Evolutionary conservation across 2,797 vertebrate species (phyloP).

Genomic region (Pangasius larnaudii): DNA sequence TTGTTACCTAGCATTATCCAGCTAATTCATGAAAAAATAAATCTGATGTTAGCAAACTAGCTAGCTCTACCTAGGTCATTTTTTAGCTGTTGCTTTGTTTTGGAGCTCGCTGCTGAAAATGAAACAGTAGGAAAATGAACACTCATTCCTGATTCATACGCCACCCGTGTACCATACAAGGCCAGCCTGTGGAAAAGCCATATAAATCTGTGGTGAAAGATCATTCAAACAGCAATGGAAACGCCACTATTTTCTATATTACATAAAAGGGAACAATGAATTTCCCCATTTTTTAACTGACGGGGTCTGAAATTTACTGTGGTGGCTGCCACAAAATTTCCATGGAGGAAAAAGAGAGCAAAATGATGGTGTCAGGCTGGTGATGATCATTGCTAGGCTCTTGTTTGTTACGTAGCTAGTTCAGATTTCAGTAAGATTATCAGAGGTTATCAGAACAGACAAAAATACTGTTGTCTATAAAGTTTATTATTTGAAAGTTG

Average conservation of each 20-base stretch:
- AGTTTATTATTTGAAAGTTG: background rate
- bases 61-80: background rate
- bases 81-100: background rate
- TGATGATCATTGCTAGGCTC: background rate
- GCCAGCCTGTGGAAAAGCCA: background rate
- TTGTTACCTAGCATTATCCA: background rate
- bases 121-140: background rate
- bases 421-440: background rate
- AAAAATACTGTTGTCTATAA: background rate
- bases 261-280: background rate
- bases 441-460: background rate
- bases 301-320: background rate
- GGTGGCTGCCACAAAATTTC: background rate
- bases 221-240: background rate
- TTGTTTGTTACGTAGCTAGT: background rate
- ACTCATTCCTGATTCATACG: background rate
- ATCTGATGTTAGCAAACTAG: background rate
- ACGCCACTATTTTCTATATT: background rate
- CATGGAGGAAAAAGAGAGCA: background rate
- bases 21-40: background rate
- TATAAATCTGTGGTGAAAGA: background rate
- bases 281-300: constrained; percentile 10
- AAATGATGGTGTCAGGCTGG: background rate
- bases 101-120: background rate
- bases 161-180: background rate